Conservation (phyloP, 2,888 invertebrate genomes). For the Synergus itoensis region DNA sequence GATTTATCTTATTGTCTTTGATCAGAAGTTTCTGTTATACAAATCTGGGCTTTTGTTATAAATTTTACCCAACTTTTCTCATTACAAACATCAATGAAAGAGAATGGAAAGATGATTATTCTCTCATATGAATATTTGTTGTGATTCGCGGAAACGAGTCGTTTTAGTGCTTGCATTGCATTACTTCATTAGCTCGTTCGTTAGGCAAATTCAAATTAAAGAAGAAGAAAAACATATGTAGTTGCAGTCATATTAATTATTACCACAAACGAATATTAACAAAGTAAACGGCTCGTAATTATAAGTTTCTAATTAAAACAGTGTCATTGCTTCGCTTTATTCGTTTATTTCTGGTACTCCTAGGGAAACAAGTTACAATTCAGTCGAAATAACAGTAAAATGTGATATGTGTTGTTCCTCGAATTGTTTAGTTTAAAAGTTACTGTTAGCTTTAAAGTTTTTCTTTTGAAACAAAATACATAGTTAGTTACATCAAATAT, state of each 20-base stretch:
- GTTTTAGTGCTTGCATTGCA: neutral
- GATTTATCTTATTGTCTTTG: neutral
- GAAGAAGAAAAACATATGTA: neutral
- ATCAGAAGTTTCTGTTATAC: neutral
- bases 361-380: neutral
- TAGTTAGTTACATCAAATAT: too few relatives aligned
- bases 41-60: neutral
- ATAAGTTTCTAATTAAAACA: conserved; percentile 17
- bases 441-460: neutral
- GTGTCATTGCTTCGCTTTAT: neutral
- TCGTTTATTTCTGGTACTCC: neutral
- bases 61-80: conserved; percentile 8
- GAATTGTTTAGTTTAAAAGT: neutral
- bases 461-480: too few relatives aligned
- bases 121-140: neutral
- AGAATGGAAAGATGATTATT: neutral
- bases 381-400: neutral
- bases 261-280: neutral
- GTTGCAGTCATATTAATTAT: neutral
- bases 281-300: conserved; percentile 3
- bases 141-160: neutral
- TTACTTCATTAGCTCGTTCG: conserved; percentile 9
- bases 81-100: neutral
- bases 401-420: neutral
- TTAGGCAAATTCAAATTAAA: conserved; percentile 28